Evolutionary conservation across 2,888 invertebrate genomes (phyloP), one percentile per base, ranked within the genome.

Genomic region (Arge pagana): DNA sequence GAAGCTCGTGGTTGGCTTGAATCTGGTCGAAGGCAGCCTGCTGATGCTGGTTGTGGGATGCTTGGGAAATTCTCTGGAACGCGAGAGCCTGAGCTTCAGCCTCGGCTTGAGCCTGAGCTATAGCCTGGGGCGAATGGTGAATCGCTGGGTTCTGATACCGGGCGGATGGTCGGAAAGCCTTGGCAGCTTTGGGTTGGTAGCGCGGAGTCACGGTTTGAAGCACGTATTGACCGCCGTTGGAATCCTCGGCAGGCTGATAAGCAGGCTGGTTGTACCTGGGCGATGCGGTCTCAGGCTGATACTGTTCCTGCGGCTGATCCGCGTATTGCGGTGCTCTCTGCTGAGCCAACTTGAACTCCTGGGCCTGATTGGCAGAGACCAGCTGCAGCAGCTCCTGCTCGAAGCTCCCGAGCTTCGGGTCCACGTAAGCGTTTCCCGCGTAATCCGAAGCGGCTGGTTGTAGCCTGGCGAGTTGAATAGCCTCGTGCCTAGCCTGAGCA

Each of bases 61-160:
- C 72, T 13, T 71, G 70, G 3, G 68, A 58, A n/a, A 73, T 58
- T 49, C 73, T 73, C 6, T 74, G 76, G 50, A 65, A 76, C 3
- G 73, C 75, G 7, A 76, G 50, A 0, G 76, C 76, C 18, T 71
- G 66, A 0, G 71, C 70, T 33, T 76, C 62, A 0, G 75, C 74
- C 8, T 67, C 60, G 1, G 71, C 68, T 49, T 75, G 74, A 2
- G 74, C 74, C 23, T 68, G 64, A 3, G 71, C 70, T 8, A 64
- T 57, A 0, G 61, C 59, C 30, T 64, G 61, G 1, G 62, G 58
- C 24, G 67, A 65, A 23, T 55, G 50, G 23, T 69, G 67, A n/a
- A 26, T 37, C 48, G 23, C 26, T 13, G 43, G 15, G 5, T 51
- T 43, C 3, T 63, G 66, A 18, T 70, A 70, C 3, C 64, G 64